phyloP scores from a whole-genome alignment of 2,113 vertebrate species.

The Cyanocitta stelleri region DNA sequence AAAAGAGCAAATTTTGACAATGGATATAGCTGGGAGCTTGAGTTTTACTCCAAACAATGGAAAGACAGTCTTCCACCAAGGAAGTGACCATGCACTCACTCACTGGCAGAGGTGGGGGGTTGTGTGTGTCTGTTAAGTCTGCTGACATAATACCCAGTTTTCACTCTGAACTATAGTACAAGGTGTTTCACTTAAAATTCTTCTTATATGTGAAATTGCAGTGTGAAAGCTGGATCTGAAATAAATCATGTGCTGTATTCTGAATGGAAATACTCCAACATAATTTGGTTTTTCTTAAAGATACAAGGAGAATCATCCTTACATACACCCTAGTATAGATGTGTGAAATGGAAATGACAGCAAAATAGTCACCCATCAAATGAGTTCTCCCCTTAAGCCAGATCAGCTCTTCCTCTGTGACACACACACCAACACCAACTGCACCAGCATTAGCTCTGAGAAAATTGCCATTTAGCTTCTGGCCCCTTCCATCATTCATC shows the following conservation, averaged over 20 bases:
- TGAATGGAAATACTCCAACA: not conserved
- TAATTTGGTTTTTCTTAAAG: not conserved
- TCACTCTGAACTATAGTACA: not conserved
- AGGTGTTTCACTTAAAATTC: not conserved
- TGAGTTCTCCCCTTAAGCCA: not conserved
- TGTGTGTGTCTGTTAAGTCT: not conserved
- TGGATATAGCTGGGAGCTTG: not conserved
- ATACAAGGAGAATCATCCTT: not conserved
- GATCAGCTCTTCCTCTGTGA: not conserved
- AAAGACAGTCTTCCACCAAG: not conserved
- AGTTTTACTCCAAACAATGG: not conserved
- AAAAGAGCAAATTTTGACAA: not conserved
- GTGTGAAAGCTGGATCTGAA: not conserved
- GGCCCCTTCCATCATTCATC: not conserved
- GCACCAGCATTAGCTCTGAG: not conserved
- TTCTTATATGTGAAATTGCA: not conserved
- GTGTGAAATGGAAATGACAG: not conserved
- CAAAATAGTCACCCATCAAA: not conserved
- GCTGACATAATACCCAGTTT: not conserved
- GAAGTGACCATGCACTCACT: not conserved
- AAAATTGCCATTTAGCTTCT: not conserved
- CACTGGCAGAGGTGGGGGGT: accelerated
- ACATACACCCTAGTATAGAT: not conserved
- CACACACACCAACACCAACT: not conserved
- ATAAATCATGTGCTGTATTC: not conserved